Base-by-base conservation (phyloP, 2,797 vertebrate genomes). In the Siniperca obscura region DNA sequence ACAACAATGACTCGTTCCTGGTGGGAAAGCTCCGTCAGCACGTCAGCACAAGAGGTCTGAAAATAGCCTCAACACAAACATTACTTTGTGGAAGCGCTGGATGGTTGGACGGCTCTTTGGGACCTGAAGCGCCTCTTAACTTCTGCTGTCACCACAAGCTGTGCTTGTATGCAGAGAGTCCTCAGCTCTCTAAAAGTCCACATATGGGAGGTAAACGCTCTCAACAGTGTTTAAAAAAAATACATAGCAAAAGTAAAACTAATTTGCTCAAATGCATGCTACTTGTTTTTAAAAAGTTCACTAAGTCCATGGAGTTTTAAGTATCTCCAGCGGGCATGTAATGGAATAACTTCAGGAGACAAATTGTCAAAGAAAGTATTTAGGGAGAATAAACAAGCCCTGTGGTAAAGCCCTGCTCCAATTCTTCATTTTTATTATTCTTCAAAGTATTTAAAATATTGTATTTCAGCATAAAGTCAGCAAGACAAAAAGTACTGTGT, bases 41-140 rank as follows among this genome's bases (percentile, higher is more conserved):
- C 17, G 30, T 61, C 65, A 74, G 22, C 70, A 85, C 22, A 67
- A 81, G 48, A 53, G 74, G 14, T 79, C 76, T 86, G 81, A 81
- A 81, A 87, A 89, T 81, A 89, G 80, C 82, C 52, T 70, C 46
- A 64, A 77, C 71, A 86, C 86, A 67, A 90, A 83, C 74, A 79
- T 46, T 6, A 73, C 83, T 91, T 85, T 80, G 87, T 84, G 62
- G 81, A 84, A 87, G 70, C 40, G 9, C 78, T 73, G 78, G 61
- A 40, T 67, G 56, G 66, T 59, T 55, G 67, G 85, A 80, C 17
- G 61, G 71, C 86, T 88, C 82, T 80, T 67, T 70, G 73, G 83
- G 85, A 88, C 79, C 55, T 89, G 90, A 90, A 93, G 91, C 87
- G 89, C 82, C 89, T 89, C 89, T 89, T 83, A 78, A 84, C 84